These are phyloP conservation scores for Acrobasis repandana DNA, from an alignment of 2,888 invertebrate genomes.

Conservation along the genomic window DNA sequence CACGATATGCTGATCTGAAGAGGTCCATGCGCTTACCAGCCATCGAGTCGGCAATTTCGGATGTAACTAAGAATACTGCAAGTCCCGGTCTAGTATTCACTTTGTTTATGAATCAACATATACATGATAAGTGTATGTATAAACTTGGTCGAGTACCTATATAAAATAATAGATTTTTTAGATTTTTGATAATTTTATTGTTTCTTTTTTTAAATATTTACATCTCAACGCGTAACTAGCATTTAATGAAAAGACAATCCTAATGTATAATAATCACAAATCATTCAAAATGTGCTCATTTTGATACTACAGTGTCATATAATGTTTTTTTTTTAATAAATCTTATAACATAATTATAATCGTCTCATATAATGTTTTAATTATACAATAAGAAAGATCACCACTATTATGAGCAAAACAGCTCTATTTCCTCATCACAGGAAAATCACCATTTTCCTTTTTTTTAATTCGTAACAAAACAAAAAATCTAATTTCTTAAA, in stretches of 20 bases:
- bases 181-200: slow-evolving; percentile 58
- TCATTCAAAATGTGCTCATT: slow-evolving; percentile 50
- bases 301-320: slow-evolving; percentile 25
- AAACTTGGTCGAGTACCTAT: not conserved
- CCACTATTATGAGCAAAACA: slow-evolving; percentile 37
- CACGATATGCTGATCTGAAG: too few species aligned
- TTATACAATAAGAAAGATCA: slow-evolving; percentile 40
- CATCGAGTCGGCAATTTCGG: too few species aligned
- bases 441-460: slow-evolving; percentile 46
- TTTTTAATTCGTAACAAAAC: slow-evolving; percentile 52
- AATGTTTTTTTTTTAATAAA: slow-evolving; percentile 45
- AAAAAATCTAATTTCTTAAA: slow-evolving; percentile 59
- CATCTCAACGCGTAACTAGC: slow-evolving; percentile 62
- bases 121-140: not conserved
- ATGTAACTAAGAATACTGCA: too few species aligned
- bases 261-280: slow-evolving; percentile 70
- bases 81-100: too few species aligned
- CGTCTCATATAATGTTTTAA: slow-evolving; percentile 19
- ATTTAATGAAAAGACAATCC: slow-evolving; percentile 65
- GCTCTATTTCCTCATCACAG: slow-evolving; percentile 42
- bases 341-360: slow-evolving; percentile 43
- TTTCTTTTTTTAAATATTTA: slow-evolving; percentile 67
- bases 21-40: too few species aligned
- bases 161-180: slow-evolving; percentile 1
- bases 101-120: not conserved